Percentiles rank a stretch among this genome's conserved stretches.
Evolutionary conservation across 2,113 vertebrate genomes (phyloP).

Genomic region (Odocoileus hemionus): DNA sequence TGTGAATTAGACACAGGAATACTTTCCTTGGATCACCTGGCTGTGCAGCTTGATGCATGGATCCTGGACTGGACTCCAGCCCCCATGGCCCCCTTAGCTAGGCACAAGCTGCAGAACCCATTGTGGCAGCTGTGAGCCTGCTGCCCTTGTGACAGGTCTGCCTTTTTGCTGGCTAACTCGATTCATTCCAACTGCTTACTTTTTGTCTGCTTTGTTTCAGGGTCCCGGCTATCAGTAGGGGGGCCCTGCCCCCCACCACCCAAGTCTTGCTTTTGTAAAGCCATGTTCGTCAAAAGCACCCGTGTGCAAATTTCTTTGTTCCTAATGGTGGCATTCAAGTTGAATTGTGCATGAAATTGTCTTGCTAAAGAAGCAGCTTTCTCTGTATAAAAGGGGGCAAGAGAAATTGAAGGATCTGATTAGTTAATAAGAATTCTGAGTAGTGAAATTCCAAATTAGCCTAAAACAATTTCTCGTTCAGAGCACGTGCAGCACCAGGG

Average conservation of each 20-base stretch:
- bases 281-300: constrained; percentile 64
- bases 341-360: constrained; percentile 67
- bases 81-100: neutral
- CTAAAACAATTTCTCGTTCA: constrained; percentile 58
- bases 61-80: neutral
- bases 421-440: constrained; percentile 58
- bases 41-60: neutral
- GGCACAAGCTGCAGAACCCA: neutral
- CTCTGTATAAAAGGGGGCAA: constrained; percentile 37
- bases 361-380: constrained; percentile 50
- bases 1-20: neutral
- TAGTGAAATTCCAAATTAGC: constrained; percentile 63
- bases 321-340: constrained; percentile 68
- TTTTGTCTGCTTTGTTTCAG: constrained; percentile 53
- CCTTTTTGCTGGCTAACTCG: neutral
- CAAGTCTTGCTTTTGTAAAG: constrained; percentile 55
- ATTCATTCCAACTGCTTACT: constrained; percentile 42
- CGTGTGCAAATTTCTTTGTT: constrained; percentile 69
- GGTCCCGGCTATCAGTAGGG: neutral
- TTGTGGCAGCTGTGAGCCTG: neutral
- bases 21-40: neutral
- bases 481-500: constrained; percentile 43
- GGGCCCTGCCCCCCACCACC: neutral
- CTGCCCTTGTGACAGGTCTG: constrained; percentile 16
- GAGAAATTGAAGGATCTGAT: constrained; percentile 61